These are phyloP conservation scores for Phyllopteryx taeniolatus DNA, from an alignment of 2,113 vertebrate genomes.

Conservation along the genomic window DNA sequence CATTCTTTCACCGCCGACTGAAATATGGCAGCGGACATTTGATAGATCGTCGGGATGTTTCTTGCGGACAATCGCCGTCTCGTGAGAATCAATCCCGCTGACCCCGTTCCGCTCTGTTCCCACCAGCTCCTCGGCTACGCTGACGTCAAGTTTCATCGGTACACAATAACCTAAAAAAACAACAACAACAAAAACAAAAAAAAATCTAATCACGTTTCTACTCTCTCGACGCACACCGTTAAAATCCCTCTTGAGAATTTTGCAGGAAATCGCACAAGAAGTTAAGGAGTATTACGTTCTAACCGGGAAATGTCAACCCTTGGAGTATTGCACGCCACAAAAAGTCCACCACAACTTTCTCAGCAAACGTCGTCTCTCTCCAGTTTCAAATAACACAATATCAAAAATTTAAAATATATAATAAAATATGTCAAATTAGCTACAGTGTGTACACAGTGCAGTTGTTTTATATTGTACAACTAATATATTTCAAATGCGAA, in stretches of 20 bases:
- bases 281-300: neutral
- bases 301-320: neutral
- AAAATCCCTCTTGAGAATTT: neutral
- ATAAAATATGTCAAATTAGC: too few relatives aligned
- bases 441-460: too few relatives aligned
- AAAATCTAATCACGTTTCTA: neutral
- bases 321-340: neutral
- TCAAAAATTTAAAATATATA: too few relatives aligned
- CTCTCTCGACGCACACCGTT: neutral
- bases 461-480: too few relatives aligned
- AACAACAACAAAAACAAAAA: neutral
- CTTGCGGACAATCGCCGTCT: neutral
- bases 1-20: neutral
- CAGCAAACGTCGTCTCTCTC: neutral
- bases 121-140: neutral
- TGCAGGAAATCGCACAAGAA: slow-evolving; percentile 3
- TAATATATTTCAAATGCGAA: too few relatives aligned
- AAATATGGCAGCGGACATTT: neutral
- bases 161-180: neutral
- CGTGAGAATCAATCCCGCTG: neutral
- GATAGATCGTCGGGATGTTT: neutral
- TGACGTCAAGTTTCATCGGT: neutral
- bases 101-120: neutral
- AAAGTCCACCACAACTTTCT: neutral
- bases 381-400: too few relatives aligned